Conservation (phyloP, 2,797 vertebrate species). For the Sitta carolinensis region DNA sequence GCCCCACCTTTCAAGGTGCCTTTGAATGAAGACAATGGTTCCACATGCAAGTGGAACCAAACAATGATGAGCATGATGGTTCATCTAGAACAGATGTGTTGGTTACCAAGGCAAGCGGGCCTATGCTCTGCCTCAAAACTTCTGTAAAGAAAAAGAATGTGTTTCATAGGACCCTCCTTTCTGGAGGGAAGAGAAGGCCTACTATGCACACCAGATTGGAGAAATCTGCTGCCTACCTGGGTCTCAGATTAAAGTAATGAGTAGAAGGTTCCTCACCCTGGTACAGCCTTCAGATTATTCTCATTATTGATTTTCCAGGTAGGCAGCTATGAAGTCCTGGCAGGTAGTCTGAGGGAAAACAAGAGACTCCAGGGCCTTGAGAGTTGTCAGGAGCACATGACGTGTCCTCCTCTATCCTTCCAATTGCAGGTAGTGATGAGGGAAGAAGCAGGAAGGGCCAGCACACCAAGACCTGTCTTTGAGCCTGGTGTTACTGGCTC, state of each 20-base stretch:
- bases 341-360: rapidly evolving
- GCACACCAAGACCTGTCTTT: not conserved
- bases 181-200: not conserved
- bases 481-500: not conserved
- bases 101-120: not conserved
- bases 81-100: rapidly evolving
- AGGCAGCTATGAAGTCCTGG: not conserved
- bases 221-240: not conserved
- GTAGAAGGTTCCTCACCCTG: not conserved
- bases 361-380: not conserved
- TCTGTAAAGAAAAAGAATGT: not conserved
- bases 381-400: not conserved
- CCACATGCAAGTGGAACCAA: not conserved
- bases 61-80: rapidly evolving
- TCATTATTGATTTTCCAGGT: not conserved
- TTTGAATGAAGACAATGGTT: not conserved
- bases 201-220: not conserved
- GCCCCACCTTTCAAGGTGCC: not conserved
- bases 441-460: not conserved
- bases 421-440: rapidly evolving
- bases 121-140: not conserved
- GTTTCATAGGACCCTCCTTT: not conserved
- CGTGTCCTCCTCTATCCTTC: not conserved
- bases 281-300: not conserved
- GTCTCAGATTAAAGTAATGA: not conserved